phyloP scores from a whole-genome alignment of 2,888 invertebrate genomes.

The Lithophane leautieri region DNA sequence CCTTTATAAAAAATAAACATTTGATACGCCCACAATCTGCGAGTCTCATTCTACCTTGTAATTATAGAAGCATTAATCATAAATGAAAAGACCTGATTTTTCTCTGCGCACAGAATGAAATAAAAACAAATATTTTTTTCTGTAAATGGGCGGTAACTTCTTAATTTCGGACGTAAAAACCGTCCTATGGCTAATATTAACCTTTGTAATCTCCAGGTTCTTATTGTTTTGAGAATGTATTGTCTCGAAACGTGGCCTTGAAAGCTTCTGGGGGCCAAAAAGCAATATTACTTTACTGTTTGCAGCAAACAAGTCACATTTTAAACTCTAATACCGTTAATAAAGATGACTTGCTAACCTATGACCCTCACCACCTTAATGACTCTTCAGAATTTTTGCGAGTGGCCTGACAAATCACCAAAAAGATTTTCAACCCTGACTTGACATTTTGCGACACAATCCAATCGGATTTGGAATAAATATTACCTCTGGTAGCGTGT shows the following conservation, averaged over 20 bases:
- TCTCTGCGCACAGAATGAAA: constrained; percentile 41
- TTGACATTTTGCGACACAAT: constrained; percentile 44
- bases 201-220: constrained; percentile 31
- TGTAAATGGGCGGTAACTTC: constrained; percentile 46
- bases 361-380: constrained; percentile 31
- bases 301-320: constrained; percentile 23
- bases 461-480: constrained; percentile 50
- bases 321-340: constrained; percentile 24
- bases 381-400: constrained; percentile 29
- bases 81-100: constrained; percentile 55
- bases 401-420: constrained; percentile 42
- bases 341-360: constrained; percentile 52
- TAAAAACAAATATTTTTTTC: constrained; percentile 55
- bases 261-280: neutral
- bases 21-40: constrained; percentile 35
- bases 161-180: constrained; percentile 42
- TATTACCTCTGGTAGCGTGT: constrained; percentile 39
- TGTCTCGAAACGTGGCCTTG: constrained; percentile 20
- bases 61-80: constrained; percentile 65
- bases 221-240: constrained; percentile 37
- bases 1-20: constrained; percentile 51
- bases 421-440: constrained; percentile 55
- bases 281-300: constrained; percentile 14
- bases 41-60: constrained; percentile 50
- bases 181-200: constrained; percentile 27